phyloP scores from a whole-genome alignment of 2,797 vertebrate species.

The Paedocypris micromegethes region DNA sequence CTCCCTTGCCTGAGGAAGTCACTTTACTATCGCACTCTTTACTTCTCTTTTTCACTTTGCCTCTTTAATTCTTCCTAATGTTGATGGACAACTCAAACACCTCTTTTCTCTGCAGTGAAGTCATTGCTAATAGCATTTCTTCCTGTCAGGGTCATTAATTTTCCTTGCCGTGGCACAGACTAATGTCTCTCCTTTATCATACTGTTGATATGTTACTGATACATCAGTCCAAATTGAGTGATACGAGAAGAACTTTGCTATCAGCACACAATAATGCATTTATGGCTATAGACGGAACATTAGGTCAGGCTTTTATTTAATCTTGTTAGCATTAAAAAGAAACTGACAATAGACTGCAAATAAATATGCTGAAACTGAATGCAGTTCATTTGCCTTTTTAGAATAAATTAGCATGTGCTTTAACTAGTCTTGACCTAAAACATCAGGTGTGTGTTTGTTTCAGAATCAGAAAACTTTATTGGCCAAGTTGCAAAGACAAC shows the following conservation, averaged over 20 bases:
- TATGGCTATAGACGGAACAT: conserved; percentile 33
- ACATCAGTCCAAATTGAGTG: conserved; percentile 25
- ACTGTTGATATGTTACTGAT: conserved; percentile 23
- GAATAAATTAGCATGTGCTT: neutral
- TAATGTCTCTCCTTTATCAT: conserved; percentile 33
- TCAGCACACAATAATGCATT: conserved; percentile 25
- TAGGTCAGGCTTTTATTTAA: conserved; percentile 35
- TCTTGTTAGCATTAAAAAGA: conserved; percentile 44
- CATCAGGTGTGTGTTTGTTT: too few relatives aligned
- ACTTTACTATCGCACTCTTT: conserved; percentile 15
- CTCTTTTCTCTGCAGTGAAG: conserved; percentile 17
- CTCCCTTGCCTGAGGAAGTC: neutral
- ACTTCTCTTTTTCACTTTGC: conserved; percentile 8
- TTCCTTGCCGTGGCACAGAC: conserved; percentile 30
- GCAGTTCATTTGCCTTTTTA: conserved; percentile 29
- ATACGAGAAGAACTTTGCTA: conserved; percentile 33
- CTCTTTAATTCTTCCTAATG: conserved; percentile 24
- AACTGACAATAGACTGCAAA: conserved; percentile 43
- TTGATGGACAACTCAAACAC: conserved; percentile 37
- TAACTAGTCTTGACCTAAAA: too few relatives aligned
- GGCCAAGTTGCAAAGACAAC: too few relatives aligned
- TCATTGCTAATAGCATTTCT: conserved; percentile 28
- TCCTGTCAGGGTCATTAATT: conserved; percentile 34
- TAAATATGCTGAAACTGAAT: neutral
- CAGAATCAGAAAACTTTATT: too few relatives aligned